phyloP scores from a whole-genome alignment of 2,113 vertebrate species.

The Plotosus lineatus region DNA sequence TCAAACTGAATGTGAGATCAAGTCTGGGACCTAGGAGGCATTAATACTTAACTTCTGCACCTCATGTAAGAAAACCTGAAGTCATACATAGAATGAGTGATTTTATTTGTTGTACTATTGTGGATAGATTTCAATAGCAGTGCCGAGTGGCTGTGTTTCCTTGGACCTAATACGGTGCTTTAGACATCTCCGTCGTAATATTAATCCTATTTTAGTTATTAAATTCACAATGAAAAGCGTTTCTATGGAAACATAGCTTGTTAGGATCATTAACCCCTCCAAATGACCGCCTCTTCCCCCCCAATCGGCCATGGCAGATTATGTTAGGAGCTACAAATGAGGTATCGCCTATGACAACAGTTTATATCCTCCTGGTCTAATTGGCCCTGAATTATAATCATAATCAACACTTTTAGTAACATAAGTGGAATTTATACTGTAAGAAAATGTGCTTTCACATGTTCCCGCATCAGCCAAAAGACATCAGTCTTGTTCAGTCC shows the following conservation, averaged over 20 bases:
- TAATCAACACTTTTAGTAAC: not conserved
- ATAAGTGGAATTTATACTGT: not conserved
- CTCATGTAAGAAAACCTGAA: not conserved
- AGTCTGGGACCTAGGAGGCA: not conserved
- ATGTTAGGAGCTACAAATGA: conserved; percentile 39
- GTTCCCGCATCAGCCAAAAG: not conserved
- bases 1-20: not conserved
- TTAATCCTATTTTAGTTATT: conserved; percentile 52
- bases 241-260: conserved; percentile 69
- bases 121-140: not conserved
- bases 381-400: conserved; percentile 14
- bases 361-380: conserved; percentile 18
- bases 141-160: conserved; percentile 3
- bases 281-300: conserved; percentile 13
- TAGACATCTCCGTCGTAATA: conserved; percentile 39
- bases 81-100: not conserved
- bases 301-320: conserved; percentile 30
- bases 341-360: conserved; percentile 4
- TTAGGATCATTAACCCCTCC: conserved; percentile 56
- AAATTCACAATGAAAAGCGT: conserved; percentile 60
- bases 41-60: not conserved
- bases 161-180: conserved; percentile 18
- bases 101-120: not conserved
- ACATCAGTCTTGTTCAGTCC: not conserved
- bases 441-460: not conserved